Evolutionary conservation across 2,113 vertebrate genomes (phyloP), one percentile per base, ranked within the genome.

Genomic region (Kobus ellipsiprymnus): DNA sequence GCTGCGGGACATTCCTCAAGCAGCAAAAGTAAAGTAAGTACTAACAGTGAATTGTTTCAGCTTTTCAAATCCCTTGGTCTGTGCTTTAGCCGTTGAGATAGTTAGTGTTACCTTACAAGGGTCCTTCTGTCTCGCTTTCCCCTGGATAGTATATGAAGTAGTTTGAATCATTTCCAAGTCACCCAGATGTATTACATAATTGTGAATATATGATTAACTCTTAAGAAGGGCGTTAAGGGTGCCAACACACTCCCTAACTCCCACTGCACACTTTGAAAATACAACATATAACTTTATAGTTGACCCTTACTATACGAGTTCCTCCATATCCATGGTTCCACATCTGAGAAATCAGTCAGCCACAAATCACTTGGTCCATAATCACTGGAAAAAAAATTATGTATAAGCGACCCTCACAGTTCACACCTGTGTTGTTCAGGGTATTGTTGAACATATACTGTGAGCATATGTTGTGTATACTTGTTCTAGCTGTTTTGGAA

Each of bases 11-110:
- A 98, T 99, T 96, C 98, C 99, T 0, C 99, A 99, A 86, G 99
- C 99, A 25, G 99, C 99, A 82, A 99, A 99, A 99, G 99, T 99
- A 95, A 99, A 99, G 99, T 99, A 99, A 98, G 99, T 97, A 71
- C 9, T 29, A 17, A 9, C 13, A 44, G 13, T 33, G 54, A 84
- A n/a, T 46, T 12, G 8, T 19, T 74, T 46, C n/a, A 36, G 71
- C 12, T 85, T 92, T 36, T 71, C 10, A 40, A 86, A 13, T 91
- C 64, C 50, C 15, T 21, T 87, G 48, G 21, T n/a, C 60, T 29
- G 6, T 67, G 27, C 33, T 29, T 48, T 11, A 89, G 46, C 59
- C 36, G 0, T 4, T 23, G 80, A 55, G 46, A 30, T 7, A 6
- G 59, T 64, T 12, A 6, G 60, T 59, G 25, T 52, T 59, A 10